phyloP scores from a whole-genome alignment of 2,888 invertebrate genomes.

The Heliconius erato region DNA sequence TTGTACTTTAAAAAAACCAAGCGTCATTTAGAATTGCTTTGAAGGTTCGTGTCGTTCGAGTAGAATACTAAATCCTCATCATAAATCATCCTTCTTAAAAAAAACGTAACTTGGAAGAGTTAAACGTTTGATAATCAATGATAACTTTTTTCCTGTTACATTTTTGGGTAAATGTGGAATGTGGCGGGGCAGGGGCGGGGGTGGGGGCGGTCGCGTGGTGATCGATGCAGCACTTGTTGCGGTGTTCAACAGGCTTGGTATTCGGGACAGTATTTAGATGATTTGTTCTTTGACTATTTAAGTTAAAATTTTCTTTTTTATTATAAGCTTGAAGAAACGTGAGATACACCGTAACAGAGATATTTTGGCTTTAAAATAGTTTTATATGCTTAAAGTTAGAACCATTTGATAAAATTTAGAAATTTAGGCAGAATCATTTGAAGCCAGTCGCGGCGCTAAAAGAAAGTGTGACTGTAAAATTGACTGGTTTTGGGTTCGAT shows the following conservation, averaged over 20 bases:
- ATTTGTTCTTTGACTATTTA: neutral
- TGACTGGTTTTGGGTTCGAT: too few relatives aligned
- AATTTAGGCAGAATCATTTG: too few relatives aligned
- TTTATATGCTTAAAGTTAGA: too few relatives aligned
- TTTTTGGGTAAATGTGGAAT: constrained; percentile 21
- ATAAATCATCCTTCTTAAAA: neutral
- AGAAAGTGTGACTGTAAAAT: too few relatives aligned
- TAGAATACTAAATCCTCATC: neutral
- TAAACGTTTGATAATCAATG: constrained; percentile 7
- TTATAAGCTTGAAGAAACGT: too few relatives aligned
- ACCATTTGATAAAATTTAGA: too few relatives aligned
- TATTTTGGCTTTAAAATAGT: too few relatives aligned
- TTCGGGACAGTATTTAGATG: constrained; percentile 16
- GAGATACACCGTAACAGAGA: too few relatives aligned
- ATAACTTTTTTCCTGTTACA: constrained; percentile 22
- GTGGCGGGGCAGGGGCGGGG: constrained; percentile 1
- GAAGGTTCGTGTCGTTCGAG: neutral
- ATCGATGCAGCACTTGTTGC: constrained; percentile 44
- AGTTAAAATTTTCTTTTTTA: neutral
- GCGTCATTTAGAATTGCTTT: neutral
- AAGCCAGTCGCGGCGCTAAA: too few relatives aligned
- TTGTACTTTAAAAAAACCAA: neutral
- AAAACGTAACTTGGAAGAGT: neutral
- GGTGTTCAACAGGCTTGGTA: constrained; percentile 35
- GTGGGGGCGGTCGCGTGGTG: constrained; percentile 13